Evolutionary conservation across 2,113 vertebrate species (phyloP).

Genomic region (Rhinopomastus cyanomelas): DNA sequence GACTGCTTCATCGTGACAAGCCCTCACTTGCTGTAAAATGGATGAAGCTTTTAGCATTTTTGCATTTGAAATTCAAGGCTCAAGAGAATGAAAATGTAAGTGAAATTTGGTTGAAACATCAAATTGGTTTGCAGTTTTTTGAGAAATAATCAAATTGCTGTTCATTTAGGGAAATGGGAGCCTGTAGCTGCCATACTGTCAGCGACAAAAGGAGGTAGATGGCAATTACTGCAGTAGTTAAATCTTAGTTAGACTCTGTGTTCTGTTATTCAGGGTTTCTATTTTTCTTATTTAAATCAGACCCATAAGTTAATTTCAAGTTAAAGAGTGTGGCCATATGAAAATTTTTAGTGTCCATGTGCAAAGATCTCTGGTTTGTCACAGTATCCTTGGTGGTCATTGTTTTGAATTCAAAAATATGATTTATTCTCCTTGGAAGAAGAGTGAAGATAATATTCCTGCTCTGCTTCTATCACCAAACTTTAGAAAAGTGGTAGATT

Average conservation of each 20-base stretch:
- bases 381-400: not conserved
- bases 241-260: not conserved
- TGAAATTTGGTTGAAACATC: not conserved
- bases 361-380: not conserved
- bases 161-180: not conserved
- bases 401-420: not conserved
- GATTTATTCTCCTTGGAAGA: not conserved
- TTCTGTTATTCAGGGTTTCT: not conserved
- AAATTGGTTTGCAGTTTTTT: not conserved
- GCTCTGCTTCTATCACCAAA: not conserved
- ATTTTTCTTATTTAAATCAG: not conserved
- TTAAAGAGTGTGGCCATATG: not conserved
- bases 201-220: not conserved
- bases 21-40: not conserved
- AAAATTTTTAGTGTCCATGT: not conserved
- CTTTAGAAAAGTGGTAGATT: not conserved
- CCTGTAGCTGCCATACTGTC: not conserved
- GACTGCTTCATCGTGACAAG: not conserved
- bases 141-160: not conserved
- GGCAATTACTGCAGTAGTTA: not conserved
- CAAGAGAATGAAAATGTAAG: not conserved
- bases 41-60: not conserved
- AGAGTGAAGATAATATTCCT: not conserved
- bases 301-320: not conserved
- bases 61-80: conserved; percentile 1